Percentiles rank a stretch among this genome's conserved stretches.
phyloP scores from a whole-genome alignment of 1,140 invertebrate genomes.

The Trichonephila clavata region DNA sequence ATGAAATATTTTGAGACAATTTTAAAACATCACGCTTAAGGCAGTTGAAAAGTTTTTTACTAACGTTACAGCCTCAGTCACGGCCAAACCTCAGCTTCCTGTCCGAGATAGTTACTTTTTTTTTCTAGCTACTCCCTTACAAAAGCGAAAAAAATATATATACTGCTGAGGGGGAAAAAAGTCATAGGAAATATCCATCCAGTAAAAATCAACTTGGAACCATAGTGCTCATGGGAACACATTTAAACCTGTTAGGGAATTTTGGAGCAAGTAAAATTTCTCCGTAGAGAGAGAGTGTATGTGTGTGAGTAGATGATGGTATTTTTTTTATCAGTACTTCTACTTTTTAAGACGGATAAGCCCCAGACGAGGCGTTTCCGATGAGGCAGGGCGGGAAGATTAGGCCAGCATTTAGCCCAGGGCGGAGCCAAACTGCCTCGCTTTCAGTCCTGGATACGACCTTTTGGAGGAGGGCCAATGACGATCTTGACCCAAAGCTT shows the following conservation, averaged over 20 bases:
- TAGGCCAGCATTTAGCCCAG: constrained; percentile 45
- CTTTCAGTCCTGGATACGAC: constrained; percentile 66
- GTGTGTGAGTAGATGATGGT: background rate
- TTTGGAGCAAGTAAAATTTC: constrained; percentile 47
- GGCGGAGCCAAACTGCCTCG: constrained; percentile 55
- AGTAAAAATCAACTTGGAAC: constrained; percentile 61
- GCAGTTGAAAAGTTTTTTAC: constrained; percentile 50
- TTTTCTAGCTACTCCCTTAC: background rate
- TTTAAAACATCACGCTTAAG: constrained; percentile 48
- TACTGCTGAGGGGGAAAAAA: constrained; percentile 31
- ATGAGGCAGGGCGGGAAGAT: constrained; percentile 50
- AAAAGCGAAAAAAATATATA: background rate
- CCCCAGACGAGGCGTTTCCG: constrained; percentile 61
- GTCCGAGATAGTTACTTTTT: constrained; percentile 20
- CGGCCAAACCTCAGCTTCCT: constrained; percentile 12
- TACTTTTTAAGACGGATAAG: constrained; percentile 69
- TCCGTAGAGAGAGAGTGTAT: background rate
- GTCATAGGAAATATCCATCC: constrained; percentile 60
- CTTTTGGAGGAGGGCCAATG: constrained; percentile 69
- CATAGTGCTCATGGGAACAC: constrained; percentile 28
- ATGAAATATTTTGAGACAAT: constrained; percentile 23
- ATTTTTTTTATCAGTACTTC: constrained; percentile 33
- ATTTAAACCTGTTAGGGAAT: constrained; percentile 70
- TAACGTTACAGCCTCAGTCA: background rate
- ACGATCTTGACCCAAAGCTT: constrained; percentile 69